phyloP scores from a whole-genome alignment of 2,888 invertebrate genomes.

The Chloroclystis v-ata region DNA sequence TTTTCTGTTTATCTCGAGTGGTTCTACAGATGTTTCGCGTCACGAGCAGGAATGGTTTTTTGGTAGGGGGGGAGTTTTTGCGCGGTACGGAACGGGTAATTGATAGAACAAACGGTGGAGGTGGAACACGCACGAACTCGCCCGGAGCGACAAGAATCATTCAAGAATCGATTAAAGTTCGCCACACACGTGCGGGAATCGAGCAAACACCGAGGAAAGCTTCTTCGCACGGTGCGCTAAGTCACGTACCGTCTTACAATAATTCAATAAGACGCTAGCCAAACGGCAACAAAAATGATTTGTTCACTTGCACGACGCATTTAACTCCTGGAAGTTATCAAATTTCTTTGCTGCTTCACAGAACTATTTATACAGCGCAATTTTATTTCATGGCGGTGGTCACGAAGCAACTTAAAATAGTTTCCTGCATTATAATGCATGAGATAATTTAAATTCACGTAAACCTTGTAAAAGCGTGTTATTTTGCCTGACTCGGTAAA shows the following conservation, averaged over 20 bases:
- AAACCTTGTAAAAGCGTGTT: conserved; percentile 24
- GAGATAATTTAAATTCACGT: conserved; percentile 20
- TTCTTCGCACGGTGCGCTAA: conserved; percentile 43
- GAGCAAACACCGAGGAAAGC: conserved; percentile 60
- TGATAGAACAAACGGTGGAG: conserved; percentile 13
- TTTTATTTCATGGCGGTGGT: conserved; percentile 4
- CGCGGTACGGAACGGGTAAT: conserved; percentile 14
- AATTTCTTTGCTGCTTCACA: conserved; percentile 18
- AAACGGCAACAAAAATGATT: conserved; percentile 51
- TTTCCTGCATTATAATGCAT: conserved; percentile 15
- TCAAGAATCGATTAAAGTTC: conserved; percentile 61
- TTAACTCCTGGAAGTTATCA: conserved; percentile 9
- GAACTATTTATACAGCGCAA: conserved; percentile 22
- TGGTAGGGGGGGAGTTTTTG: conserved; percentile 23
- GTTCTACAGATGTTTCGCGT: conserved; percentile 35
- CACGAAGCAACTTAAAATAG: conserved; percentile 22
- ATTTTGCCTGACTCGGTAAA: conserved; percentile 19
- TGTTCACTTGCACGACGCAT: conserved; percentile 40
- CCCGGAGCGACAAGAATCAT: conserved; percentile 50
- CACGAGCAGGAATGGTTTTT: conserved; percentile 23
- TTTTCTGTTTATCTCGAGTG: conserved; percentile 33
- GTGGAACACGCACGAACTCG: conserved; percentile 35
- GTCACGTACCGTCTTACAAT: conserved; percentile 60
- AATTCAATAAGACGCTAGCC: conserved; percentile 68
- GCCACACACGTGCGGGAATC: conserved; percentile 58